Conservation (phyloP, 2,888 invertebrate genomes). For the Eilema sororculum region DNA sequence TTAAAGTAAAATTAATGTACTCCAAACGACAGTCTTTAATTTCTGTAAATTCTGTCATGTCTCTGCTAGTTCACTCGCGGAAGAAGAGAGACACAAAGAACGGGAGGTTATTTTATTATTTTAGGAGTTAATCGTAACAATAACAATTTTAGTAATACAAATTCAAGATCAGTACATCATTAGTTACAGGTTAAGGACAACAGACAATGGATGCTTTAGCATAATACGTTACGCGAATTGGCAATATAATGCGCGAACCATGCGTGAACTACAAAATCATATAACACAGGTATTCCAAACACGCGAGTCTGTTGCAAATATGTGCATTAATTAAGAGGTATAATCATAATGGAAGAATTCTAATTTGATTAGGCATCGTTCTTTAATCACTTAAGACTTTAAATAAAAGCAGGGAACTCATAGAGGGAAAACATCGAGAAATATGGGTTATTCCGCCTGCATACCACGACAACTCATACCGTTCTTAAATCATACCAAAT, state of each 20-base stretch:
- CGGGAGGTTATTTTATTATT: no score
- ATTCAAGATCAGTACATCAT: constrained; percentile 22
- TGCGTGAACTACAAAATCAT: background rate
- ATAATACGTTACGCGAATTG: constrained; percentile 20
- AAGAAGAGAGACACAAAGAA: background rate
- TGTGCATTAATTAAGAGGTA: background rate
- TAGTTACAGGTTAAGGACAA: constrained; percentile 45
- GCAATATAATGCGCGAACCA: background rate
- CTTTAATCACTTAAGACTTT: no score
- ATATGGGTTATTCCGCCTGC: no score
- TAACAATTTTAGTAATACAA: background rate
- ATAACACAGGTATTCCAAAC: background rate
- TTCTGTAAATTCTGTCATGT: background rate
- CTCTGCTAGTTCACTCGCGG: background rate
- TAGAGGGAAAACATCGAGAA: no score
- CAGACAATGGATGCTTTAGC: constrained; percentile 39
- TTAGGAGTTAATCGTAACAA: background rate
- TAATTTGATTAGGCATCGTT: background rate
- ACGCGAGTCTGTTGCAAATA: background rate
- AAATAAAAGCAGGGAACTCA: no score
- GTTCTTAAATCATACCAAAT: no score
- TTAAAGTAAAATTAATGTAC: no score
- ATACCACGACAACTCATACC: no score
- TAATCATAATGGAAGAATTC: background rate
- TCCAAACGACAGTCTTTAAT: no score